Conservation (phyloP, 1,140 invertebrate genomes). For the Pemphigus obesinymphae region DNA sequence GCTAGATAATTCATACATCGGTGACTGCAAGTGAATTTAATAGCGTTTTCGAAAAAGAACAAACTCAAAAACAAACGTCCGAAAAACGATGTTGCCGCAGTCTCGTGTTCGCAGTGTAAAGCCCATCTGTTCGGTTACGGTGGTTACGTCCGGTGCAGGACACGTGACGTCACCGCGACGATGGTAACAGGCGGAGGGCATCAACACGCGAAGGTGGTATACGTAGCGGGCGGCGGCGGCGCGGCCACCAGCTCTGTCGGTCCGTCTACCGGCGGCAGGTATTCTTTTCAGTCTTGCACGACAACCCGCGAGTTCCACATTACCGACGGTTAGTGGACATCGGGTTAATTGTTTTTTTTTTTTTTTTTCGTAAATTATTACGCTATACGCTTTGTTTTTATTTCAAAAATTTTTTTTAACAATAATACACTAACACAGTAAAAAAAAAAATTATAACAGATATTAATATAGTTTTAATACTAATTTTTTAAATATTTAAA, state of each 20-base stretch:
- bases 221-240: neutral
- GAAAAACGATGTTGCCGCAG: neutral
- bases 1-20: too few relatives aligned
- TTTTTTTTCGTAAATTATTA: neutral
- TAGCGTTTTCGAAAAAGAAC: too few relatives aligned
- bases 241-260: neutral
- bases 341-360: constrained; percentile 21
- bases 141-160: constrained; percentile 30
- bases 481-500: too few relatives aligned
- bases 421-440: constrained; percentile 6
- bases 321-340: constrained; percentile 24
- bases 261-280: neutral
- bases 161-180: constrained; percentile 29
- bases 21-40: too few relatives aligned
- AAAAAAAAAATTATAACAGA: neutral
- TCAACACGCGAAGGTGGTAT: constrained; percentile 40
- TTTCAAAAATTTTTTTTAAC: neutral
- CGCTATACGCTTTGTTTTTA: neutral
- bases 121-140: constrained; percentile 37
- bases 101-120: neutral
- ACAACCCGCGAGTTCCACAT: constrained; percentile 40
- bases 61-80: neutral
- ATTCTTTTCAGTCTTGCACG: constrained; percentile 41
- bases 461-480: neutral
- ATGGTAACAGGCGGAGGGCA: constrained; percentile 36